phyloP scores from a whole-genome alignment of 2,113 vertebrate species.

The Crotalus helleri region DNA sequence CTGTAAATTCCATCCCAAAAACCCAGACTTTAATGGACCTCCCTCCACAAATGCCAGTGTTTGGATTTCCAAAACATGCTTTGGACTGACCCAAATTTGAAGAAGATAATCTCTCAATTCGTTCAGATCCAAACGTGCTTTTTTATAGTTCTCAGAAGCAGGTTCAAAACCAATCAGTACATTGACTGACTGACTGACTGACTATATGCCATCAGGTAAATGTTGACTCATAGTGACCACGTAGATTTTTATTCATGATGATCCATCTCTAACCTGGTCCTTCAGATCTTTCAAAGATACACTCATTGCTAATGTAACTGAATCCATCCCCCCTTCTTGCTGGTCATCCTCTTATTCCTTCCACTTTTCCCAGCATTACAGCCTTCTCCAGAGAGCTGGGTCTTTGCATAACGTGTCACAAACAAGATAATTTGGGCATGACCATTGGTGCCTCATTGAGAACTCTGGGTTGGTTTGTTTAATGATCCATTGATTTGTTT shows the following conservation, averaged over 20 bases:
- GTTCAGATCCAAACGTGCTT: not conserved
- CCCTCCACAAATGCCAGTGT: not conserved
- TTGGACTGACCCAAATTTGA: not conserved
- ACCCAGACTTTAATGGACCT: not conserved
- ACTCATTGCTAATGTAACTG: not conserved
- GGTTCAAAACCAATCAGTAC: not conserved
- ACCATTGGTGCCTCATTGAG: not conserved
- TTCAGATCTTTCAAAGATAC: not conserved
- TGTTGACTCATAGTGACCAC: not conserved
- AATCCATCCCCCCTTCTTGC: not conserved
- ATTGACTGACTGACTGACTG: not conserved
- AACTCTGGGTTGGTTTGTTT: not conserved
- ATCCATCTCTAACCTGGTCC: not conserved
- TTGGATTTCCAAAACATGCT: not conserved
- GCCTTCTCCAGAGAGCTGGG: not conserved
- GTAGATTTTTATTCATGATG: not conserved
- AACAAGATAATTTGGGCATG: not conserved
- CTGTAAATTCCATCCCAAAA: not conserved
- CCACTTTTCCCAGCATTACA: not conserved
- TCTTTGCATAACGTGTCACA: not conserved
- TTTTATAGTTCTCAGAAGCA: not conserved
- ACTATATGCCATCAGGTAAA: not conserved
- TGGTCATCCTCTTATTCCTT: not conserved
- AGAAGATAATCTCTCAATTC: not conserved
- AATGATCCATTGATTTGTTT: not conserved